These are phyloP conservation scores for Pitangus sulphuratus DNA, from an alignment of 2,797 vertebrate genomes.

Conservation along the genomic window DNA sequence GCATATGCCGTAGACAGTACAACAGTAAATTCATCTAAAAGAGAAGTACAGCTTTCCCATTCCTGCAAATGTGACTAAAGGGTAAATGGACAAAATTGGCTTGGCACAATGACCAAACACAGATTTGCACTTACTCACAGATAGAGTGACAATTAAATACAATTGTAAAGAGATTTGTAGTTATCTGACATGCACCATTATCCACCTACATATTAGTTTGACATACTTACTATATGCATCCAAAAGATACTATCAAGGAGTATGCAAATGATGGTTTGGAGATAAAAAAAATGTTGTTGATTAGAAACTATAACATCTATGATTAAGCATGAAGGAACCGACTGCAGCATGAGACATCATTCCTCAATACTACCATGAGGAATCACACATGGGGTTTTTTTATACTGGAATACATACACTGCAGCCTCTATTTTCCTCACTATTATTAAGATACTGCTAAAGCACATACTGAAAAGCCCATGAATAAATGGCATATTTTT, in stretches of 20 bases:
- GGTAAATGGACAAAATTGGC: neutral
- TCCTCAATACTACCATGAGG: neutral
- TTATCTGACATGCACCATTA: neutral
- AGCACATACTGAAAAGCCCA: neutral
- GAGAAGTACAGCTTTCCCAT: neutral
- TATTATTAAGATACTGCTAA: neutral
- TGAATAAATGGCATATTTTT: neutral
- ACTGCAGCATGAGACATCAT: neutral
- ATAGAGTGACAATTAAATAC: neutral
- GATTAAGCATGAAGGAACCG: neutral
- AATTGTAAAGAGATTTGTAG: neutral
- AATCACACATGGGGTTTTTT: fast-evolving
- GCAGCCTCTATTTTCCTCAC: neutral
- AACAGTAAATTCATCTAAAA: neutral
- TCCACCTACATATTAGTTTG: neutral
- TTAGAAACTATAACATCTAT: neutral
- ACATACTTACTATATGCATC: neutral
- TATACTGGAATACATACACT: no score
- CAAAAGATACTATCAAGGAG: neutral
- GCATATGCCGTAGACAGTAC: fast-evolving
- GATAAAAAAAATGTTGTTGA: neutral
- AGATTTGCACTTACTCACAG: neutral
- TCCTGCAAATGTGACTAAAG: neutral
- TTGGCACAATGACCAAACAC: neutral
- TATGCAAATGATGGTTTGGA: neutral